Evolutionary conservation across 2,113 vertebrate species (phyloP).

Genomic region (Xiphorhynchus elegans): DNA sequence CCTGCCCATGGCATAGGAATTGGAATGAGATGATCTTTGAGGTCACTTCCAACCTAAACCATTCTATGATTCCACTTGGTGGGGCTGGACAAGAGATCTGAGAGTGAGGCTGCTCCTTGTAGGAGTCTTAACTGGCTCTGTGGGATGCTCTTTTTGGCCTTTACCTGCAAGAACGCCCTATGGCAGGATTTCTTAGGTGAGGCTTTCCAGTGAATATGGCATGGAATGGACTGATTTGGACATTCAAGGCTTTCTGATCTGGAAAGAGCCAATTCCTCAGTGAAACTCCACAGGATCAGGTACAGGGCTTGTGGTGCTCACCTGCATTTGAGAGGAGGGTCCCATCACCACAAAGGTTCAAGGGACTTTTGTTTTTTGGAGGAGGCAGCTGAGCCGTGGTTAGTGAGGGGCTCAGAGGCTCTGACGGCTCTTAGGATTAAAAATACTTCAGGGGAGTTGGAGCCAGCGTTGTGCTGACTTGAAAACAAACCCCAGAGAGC

Average conservation of each 20-base stretch:
- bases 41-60: neutral
- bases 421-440: neutral
- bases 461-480: slow-evolving; percentile 1
- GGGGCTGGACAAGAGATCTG: neutral
- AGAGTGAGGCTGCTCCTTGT: neutral
- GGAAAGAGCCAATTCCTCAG: neutral
- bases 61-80: neutral
- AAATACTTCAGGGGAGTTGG: slow-evolving; percentile 28
- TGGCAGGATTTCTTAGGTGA: neutral
- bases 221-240: neutral
- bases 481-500: slow-evolving; percentile 56
- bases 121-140: neutral
- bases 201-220: neutral
- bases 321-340: neutral
- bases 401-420: neutral
- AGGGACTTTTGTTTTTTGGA: neutral
- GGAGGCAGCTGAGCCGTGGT: neutral
- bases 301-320: neutral
- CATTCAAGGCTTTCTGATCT: neutral
- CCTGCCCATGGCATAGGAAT: neutral
- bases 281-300: neutral
- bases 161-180: neutral
- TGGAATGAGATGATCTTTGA: neutral
- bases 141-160: neutral
- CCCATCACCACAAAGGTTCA: accelerated